Base-by-base conservation (phyloP, 37 sponge, comb jelly and placozoan genomes). In the Chondrilla cf. caribensis region DNA sequence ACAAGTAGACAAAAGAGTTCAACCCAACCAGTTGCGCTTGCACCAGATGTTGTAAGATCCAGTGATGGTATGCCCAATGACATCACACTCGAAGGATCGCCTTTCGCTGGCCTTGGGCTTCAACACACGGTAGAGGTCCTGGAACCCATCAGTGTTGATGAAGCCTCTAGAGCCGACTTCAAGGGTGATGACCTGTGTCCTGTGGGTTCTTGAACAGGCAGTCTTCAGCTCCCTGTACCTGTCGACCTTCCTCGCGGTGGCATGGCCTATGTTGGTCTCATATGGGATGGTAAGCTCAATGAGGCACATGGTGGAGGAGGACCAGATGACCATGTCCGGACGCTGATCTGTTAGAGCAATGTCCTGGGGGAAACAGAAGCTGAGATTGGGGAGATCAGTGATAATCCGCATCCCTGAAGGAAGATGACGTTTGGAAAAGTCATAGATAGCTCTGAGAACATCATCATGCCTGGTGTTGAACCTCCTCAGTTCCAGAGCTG, bases 401-500 rank as follows among this genome's bases (percentile, higher is more conserved):
- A 31, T 39, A 28, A 81, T 31, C 40, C 39, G 41, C 2, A 22
- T 19, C 44, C 24, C 2, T 1, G 41, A 2, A 19, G 2, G 17
- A 39, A 39, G 25, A 42, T 73, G 76, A 43, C 25, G 17, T 21
- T 5, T 6, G 6, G 25, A 1, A 40, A 73, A 73, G 25, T 42
- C 9, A 5, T 73, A 25, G 2, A 73, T 40, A 19, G 3, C 25
- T 2, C 40, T 25, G 0, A 73, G 77, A 41, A 84, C 62, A 37
- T 15, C 40, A 28, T 84, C 84, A 38, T 84, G 77, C 15, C 84
- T 0, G 29, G 37, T 29, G 60, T 84, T 84, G 77, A 40, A 84
- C 3, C 84, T 40, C 2, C 84, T 57, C 39, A 26, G 33, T 9
- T 76, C 21, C 9, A 84, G 62, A 24, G 84, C 77, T 31, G 39